Evolutionary conservation across 2,888 invertebrate species (phyloP).

Genomic region (Euplagia quadripunctaria): DNA sequence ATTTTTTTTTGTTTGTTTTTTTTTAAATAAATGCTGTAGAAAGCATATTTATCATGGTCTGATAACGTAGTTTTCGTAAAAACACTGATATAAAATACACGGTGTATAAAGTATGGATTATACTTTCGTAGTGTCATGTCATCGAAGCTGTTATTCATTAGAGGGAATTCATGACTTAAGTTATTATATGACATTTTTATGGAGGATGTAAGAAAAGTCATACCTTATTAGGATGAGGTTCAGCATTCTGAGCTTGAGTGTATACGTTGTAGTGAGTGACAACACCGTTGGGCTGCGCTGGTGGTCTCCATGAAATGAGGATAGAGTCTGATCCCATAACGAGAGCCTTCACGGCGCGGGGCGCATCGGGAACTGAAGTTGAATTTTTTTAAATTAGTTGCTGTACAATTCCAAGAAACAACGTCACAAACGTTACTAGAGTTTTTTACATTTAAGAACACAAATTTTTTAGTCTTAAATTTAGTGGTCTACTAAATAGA

Average conservation of each 20-base stretch:
- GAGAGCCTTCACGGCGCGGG: slow-evolving; percentile 96
- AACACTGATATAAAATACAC: too few species aligned
- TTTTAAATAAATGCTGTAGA: too few species aligned
- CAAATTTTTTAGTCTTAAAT: not conserved
- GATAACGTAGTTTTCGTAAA: too few species aligned
- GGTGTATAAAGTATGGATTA: too few species aligned
- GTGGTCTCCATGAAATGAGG: slow-evolving; percentile 97
- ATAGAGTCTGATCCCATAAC: slow-evolving; percentile 97
- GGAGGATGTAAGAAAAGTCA: not conserved
- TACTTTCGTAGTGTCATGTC: not conserved
- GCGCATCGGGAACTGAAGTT: slow-evolving; percentile 94
- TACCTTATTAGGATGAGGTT: slow-evolving; percentile 92
- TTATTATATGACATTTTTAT: not conserved
- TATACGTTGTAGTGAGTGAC: slow-evolving; percentile 98
- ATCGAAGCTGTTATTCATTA: too few species aligned
- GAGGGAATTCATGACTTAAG: not conserved
- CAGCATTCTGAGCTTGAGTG: slow-evolving; percentile 91
- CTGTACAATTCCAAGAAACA: not conserved
- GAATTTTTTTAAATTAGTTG: not conserved
- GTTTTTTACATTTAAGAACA: not conserved
- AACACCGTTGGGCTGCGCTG: slow-evolving; percentile 96
- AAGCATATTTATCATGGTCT: too few species aligned
- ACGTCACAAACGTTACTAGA: too few species aligned
- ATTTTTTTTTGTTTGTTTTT: too few species aligned
- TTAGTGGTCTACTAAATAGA: too few species aligned